A percentile compares a stretch with the other conserved stretches of the same genome.
Conservation (phyloP, 2,888 invertebrate genomes). For the Dryomyza anilis region DNA sequence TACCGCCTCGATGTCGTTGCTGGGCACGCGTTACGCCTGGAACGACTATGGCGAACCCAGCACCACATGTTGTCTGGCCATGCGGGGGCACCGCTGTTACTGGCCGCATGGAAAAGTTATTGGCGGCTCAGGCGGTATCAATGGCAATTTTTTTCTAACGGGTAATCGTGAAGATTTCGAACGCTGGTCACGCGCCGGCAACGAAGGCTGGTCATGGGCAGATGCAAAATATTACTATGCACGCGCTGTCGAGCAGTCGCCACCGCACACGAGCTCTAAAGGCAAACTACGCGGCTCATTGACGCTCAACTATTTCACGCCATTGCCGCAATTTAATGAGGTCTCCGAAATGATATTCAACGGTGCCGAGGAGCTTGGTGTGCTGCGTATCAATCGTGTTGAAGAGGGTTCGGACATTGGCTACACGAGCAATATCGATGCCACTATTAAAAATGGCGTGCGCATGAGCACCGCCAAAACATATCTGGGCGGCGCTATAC, state of each 20-base stretch:
- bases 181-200: constrained; percentile 78
- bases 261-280: constrained; percentile 72
- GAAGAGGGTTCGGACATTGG: neutral
- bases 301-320: constrained; percentile 53
- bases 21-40: constrained; percentile 80
- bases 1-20: too few species aligned
- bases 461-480: constrained; percentile 86
- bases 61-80: constrained; percentile 70
- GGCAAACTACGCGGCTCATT: constrained; percentile 63
- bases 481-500: constrained; percentile 72
- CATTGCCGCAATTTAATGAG: constrained; percentile 44
- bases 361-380: constrained; percentile 71
- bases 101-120: constrained; percentile 83
- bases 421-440: too few species aligned
- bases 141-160: constrained; percentile 88
- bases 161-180: constrained; percentile 87
- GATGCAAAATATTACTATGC: constrained; percentile 77
- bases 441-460: constrained; percentile 76
- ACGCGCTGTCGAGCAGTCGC: constrained; percentile 60
- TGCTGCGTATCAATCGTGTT: constrained; percentile 66
- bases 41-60: constrained; percentile 78
- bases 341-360: constrained; percentile 62
- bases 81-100: constrained; percentile 69
- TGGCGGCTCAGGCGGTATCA: constrained; percentile 81
- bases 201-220: constrained; percentile 81